A percentile compares a stretch with the other conserved stretches of the same genome.
phyloP scores from a whole-genome alignment of 2,113 vertebrate genomes.

The Corythornis vintsioides region DNA sequence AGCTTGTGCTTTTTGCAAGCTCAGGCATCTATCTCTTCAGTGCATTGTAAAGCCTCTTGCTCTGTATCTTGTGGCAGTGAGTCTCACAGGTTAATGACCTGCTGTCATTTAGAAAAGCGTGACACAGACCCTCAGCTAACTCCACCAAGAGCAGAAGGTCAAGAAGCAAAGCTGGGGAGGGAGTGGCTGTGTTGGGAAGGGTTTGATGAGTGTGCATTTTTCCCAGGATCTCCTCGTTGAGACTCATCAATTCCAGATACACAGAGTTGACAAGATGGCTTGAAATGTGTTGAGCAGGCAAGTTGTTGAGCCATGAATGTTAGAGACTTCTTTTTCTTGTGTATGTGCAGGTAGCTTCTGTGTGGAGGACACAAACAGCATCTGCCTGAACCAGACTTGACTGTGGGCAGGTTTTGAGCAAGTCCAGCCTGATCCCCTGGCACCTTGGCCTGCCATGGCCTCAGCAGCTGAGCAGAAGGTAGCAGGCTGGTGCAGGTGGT shows the following conservation, averaged over 20 bases:
- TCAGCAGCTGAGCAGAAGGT: slow-evolving; percentile 5
- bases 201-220: slow-evolving; percentile 6
- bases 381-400: background rate
- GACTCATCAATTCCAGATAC: slow-evolving; percentile 49
- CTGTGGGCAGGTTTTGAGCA: background rate
- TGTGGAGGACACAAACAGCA: background rate
- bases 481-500: slow-evolving; percentile 1
- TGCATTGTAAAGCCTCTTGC: background rate
- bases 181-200: background rate
- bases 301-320: background rate
- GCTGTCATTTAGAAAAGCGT: background rate
- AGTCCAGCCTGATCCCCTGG: background rate
- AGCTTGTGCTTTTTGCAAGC: background rate
- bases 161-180: background rate
- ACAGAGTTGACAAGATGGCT: background rate
- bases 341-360: background rate
- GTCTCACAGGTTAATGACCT: background rate
- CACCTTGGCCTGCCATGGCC: background rate
- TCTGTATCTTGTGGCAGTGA: background rate
- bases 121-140: background rate
- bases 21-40: background rate
- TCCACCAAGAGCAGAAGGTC: background rate
- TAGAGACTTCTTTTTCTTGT: background rate
- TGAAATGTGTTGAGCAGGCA: background rate
- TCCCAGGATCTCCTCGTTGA: background rate